Evolutionary conservation across 1,140 invertebrate genomes (phyloP), one percentile per base, ranked within the genome.

Genomic region (Drosophila orena): DNA sequence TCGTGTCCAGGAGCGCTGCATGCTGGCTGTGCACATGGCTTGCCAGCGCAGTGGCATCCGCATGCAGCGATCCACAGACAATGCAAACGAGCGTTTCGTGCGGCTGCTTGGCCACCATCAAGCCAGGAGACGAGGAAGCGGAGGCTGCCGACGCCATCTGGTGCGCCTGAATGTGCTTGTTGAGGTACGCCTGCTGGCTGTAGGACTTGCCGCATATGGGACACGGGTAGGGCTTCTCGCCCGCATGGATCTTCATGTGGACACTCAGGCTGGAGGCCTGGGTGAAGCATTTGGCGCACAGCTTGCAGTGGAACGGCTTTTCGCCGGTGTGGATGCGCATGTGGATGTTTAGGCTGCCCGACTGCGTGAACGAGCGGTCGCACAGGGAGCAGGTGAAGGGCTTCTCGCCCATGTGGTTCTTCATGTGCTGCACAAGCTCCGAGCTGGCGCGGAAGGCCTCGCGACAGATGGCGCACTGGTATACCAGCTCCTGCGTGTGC

Each of bases 311-410:
- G 47, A 92, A 92, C 0, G 92, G 92, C 43, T 91, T 90, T 35
- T 93, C 92, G 6, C 95, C 93, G 1, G 93, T 92, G 78, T 97
- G 96, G 24, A 96, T 95, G 38, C 95, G 95, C 93, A 97, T 95
- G 83, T 98, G 98, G 35, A 97, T 94, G 42, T 95, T 97, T 92
- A 94, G 72, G 8, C 93, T 93, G 30, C 94, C 94, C 74, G 94
- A 95, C 93, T 95, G 94, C 57, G 95, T 95, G 92, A 95, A 95
- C 76, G 94, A 95, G 92, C 95, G 95, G 92, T 94, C 94, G 93
- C 95, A 95, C 79, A 95, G 92, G 81, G 94, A 94, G 92, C 95
- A 95, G 81, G 94, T 93, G 92, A 95, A 95, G 0, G 93, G 93
- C 55, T 93, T 92, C 54, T 93, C 93, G 15, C 93, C 93, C 61